Base-by-base conservation (phyloP, 2,888 invertebrate genomes). In the Tineola bisselliella region DNA sequence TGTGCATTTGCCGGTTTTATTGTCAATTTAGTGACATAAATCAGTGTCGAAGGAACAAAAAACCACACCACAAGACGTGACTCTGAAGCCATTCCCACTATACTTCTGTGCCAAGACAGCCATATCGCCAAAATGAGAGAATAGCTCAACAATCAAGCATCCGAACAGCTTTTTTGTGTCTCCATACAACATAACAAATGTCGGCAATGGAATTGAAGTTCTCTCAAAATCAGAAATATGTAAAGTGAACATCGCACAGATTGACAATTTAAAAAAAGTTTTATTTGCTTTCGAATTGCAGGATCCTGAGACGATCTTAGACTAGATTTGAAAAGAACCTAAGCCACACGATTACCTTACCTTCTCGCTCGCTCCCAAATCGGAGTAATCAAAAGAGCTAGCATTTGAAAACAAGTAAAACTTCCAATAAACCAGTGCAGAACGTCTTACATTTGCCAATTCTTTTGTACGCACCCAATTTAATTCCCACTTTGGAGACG, bases 401-500 rank as follows among this genome's bases (percentile, higher is more conserved):
- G 25, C 25, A 25, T 25, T 25, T 25, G 25, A 25, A 38, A 38
- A 38, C 38, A 38, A 38, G 38, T 38, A 38, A 38, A 38, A 38
- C 38, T 38, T 38, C 38, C 38, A 38, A 38, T 8, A 15, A 8
- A 48, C 12, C 54, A 54, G 54, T 54, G 54, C 54, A 54, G n/a
- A 12, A 25, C 54, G 54, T 54, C 54, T 25, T 18, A 54, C 11
- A 25, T 10, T 82, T 69, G 77, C 74, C 81, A 76, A 76, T 68
- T 69, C 68, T 69, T 62, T 57, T 54, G 73, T 87, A 88, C 87
- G 86, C 87, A 88, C 88, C 87, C 84, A 87, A 78, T 79, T 84
- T 87, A 76, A 87, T 87, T 71, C 87, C 87, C 75, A 87, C 87
- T 87, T 87, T 87, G 61, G 86, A 77, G 63, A 84, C 76, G 76